These are phyloP conservation scores for Paracentrotus lividus DNA, from an alignment of 53 echinoderm and acorn worm genomes.

Conservation along the genomic window DNA sequence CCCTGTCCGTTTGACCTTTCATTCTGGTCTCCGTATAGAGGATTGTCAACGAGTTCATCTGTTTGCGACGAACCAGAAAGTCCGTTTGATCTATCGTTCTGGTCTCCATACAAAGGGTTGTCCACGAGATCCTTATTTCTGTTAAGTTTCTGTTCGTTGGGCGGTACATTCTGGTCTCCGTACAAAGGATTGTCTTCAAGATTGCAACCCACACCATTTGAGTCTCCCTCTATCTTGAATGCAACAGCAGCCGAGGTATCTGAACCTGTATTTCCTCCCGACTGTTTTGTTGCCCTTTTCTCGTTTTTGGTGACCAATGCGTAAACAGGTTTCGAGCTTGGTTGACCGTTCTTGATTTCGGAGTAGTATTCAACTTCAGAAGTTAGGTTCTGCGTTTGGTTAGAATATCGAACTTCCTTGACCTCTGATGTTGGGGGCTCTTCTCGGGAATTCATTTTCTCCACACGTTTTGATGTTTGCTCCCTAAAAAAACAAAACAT, in stretches of 20 bases:
- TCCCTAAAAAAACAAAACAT: not conserved
- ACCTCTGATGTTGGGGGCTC: not conserved
- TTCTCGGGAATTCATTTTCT: not conserved
- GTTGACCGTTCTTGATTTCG: not conserved
- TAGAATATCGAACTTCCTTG: not conserved
- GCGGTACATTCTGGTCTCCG: too few relatives aligned
- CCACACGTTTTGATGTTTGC: not conserved
- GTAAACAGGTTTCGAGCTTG: not conserved
- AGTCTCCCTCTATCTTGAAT: not conserved
- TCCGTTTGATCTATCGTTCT: not conserved
- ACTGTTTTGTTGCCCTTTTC: too few relatives aligned
- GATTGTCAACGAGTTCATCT: slow-evolving; percentile 14
- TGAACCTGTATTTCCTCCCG: not conserved
- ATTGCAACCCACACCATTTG: not conserved
- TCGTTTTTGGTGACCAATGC: not conserved
- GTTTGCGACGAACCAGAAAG: not conserved
- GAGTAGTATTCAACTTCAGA: not conserved
- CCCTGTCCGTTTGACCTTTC: not conserved
- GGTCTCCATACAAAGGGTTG: not conserved
- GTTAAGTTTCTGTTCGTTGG: too few relatives aligned
- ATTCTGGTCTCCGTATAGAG: not conserved
- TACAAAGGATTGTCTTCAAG: not conserved
- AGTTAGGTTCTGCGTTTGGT: not conserved
- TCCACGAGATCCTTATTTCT: too few relatives aligned
- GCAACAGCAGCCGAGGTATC: not conserved